Evolutionary conservation across 64 coral and sea anemone species (phyloP), one percentile per base, ranked within the genome.

Genomic region (Pocillopora verrucosa): DNA sequence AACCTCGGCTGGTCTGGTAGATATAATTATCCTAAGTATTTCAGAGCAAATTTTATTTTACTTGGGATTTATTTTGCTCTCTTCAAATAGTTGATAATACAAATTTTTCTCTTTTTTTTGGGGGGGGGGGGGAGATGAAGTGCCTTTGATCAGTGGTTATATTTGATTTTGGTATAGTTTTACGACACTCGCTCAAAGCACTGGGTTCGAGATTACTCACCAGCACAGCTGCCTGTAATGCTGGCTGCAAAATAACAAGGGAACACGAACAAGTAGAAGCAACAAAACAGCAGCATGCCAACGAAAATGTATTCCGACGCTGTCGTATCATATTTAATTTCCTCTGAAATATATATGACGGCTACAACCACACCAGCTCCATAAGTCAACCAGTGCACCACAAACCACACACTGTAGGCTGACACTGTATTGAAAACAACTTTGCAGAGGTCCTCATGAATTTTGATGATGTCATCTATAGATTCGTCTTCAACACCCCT

Each of bases 371-470:
- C 74, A 37, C 36, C 74, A 16, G 74, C 74, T 45, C 35, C 74
- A 38, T 76, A 76, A 76, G 74, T 76, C 1, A 76, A 45, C 74
- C 74, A 76, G 36, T 76, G 74, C 13, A 76, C 12, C 36, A 76
- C 74, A 20, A 76, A 76, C 74, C 74, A 76, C 2, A 45, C 74
- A 34, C 74, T 76, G 74, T 76, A 76, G 11, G 74, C 74, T 45
- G 74, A 76, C 5, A 76, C 74, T 16, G 74, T 76, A 51, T 38
- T 76, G 36, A 76, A 76, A 76, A 76, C 74, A 41, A 45, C 74
- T 76, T 35, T 51, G 14, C 74, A 76, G 0, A 76, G 74, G 36
- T 76, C 36, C 41, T 76, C 74, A 17, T 76, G 74, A 56, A 76
- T 76, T 45, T 37, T 56, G 15, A 76, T 76, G 36, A 76, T 12